These are phyloP conservation scores for Poliocrania exsul DNA, from an alignment of 2,797 vertebrate species.

Conservation along the genomic window DNA sequence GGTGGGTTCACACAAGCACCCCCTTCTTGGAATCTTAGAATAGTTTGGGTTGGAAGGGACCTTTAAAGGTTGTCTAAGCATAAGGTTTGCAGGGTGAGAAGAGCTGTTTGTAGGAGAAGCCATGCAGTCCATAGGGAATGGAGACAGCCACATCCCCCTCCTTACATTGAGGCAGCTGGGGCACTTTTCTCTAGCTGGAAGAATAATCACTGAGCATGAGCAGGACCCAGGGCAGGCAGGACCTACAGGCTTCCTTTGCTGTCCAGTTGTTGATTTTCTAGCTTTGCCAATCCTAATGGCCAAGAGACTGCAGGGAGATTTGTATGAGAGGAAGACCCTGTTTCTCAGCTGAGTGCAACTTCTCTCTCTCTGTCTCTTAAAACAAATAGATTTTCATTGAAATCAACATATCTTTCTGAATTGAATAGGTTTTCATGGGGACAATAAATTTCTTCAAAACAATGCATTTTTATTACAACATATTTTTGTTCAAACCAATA, in stretches of 20 bases:
- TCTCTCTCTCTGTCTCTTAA: conserved; percentile 61
- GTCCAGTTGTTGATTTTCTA: not conserved
- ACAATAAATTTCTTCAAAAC: conserved; percentile 86
- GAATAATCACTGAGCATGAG: accelerated
- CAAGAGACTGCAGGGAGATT: conserved; percentile 20
- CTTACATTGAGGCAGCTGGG: no score
- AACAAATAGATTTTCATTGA: conserved; percentile 83
- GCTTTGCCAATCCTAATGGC: conserved; percentile 31
- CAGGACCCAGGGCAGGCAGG: not conserved
- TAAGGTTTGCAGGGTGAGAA: not conserved
- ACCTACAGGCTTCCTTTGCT: not conserved
- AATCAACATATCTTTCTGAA: conserved; percentile 82
- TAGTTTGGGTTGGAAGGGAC: not conserved
- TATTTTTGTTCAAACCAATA: conserved; percentile 87
- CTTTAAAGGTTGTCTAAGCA: not conserved
- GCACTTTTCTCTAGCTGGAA: not conserved
- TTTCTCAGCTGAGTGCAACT: conserved; percentile 36
- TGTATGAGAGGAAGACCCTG: conserved; percentile 17
- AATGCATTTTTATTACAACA: conserved; percentile 87
- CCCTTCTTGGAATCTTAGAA: not conserved
- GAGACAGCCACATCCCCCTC: not conserved
- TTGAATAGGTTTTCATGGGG: conserved; percentile 82
- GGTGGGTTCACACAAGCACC: not conserved
- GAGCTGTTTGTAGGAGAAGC: not conserved
- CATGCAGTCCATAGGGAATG: not conserved